A percentile compares a stretch with the other conserved stretches of the same genome.
phyloP scores from a whole-genome alignment of 1,140 invertebrate species.

The Trachymyrmex cornetzi region DNA sequence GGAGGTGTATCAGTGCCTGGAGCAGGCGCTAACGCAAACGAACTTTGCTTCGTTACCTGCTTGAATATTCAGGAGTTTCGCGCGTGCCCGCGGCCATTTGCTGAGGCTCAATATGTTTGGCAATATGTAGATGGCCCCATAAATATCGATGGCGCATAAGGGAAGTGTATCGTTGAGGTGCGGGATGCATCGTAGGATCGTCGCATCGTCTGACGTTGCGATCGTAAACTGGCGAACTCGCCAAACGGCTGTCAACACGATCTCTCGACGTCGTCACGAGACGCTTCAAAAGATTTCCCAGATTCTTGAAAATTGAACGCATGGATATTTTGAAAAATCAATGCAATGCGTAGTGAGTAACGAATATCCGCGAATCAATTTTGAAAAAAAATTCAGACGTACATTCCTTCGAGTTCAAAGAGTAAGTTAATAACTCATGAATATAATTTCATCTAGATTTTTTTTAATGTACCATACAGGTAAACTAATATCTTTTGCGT shows the following conservation, averaged over 20 bases:
- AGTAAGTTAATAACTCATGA: neutral
- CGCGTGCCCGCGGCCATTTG: conserved; percentile 83
- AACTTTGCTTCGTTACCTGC: conserved; percentile 85
- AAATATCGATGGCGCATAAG: conserved; percentile 79
- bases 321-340: neutral
- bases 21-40: conserved; percentile 78
- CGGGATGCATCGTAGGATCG: neutral
- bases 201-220: conserved; percentile 42
- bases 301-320: conserved; percentile 29
- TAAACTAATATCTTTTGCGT: neutral
- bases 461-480: neutral
- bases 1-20: conserved; percentile 74
- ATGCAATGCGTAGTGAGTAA: conserved; percentile 1
- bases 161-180: conserved; percentile 41
- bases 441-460: neutral
- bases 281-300: neutral
- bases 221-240: conserved; percentile 43
- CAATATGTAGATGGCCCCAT: conserved; percentile 82
- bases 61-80: conserved; percentile 86
- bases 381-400: neutral
- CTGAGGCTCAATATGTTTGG: conserved; percentile 84
- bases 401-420: neutral
- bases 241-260: conserved; percentile 38
- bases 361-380: neutral
- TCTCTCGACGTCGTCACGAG: conserved; percentile 19